These are phyloP conservation scores for Falco naumanni DNA, from an alignment of 2,797 vertebrate genomes.

Conservation along the genomic window DNA sequence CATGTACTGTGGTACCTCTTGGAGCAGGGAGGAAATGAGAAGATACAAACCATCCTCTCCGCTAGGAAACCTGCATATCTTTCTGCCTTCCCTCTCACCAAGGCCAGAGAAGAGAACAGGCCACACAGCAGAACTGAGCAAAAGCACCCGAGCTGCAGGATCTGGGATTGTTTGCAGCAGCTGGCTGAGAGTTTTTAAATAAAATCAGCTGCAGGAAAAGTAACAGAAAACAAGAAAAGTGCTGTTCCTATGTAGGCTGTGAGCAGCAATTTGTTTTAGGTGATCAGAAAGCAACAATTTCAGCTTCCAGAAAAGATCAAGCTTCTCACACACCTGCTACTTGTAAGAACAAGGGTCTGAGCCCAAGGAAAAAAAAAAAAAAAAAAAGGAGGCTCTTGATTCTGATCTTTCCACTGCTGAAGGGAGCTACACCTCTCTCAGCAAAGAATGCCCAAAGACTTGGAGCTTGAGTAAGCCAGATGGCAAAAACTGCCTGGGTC, in stretches of 20 bases:
- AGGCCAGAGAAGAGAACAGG: background rate
- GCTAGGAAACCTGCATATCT: background rate
- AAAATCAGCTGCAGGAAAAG: background rate
- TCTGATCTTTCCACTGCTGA: background rate
- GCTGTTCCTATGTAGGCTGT: background rate
- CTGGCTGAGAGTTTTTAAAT: background rate
- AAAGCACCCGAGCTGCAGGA: accelerated
- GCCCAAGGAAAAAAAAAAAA: background rate
- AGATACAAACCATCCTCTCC: background rate
- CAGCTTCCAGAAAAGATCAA: background rate
- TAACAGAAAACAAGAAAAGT: background rate
- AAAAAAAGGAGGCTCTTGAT: background rate
- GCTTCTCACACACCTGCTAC: background rate
- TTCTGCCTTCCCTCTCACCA: background rate
- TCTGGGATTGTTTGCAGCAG: background rate
- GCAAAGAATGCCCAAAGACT: background rate
- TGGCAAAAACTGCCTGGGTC: background rate
- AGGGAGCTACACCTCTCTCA: background rate
- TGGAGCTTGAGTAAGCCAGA: background rate
- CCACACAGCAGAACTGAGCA: background rate
- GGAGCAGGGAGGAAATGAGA: background rate
- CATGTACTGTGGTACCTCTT: background rate
- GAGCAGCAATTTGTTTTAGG: background rate
- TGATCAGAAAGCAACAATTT: background rate
- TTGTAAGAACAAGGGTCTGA: background rate